These are phyloP conservation scores for Paralichthys olivaceus DNA, from an alignment of 2,113 vertebrate species.

Conservation along the genomic window DNA sequence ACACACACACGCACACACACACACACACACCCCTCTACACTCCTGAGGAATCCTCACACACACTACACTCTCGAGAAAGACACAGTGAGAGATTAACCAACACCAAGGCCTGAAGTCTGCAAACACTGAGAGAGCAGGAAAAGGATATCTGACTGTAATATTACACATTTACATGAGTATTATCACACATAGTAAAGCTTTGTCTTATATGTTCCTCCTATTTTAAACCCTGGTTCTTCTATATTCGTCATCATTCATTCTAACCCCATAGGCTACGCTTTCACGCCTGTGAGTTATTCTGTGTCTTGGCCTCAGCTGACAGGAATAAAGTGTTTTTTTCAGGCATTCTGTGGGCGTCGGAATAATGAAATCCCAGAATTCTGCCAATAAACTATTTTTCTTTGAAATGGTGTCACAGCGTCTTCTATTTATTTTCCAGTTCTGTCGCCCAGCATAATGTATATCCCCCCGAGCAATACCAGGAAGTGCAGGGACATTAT, in stretches of 20 bases:
- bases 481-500: slow-evolving; percentile 45
- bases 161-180: not conserved
- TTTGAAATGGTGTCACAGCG: slow-evolving; percentile 36
- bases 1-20: slow-evolving; percentile 9
- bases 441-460: slow-evolving; percentile 49
- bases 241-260: slow-evolving; percentile 23
- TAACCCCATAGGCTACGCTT: slow-evolving; percentile 25
- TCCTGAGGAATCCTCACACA: slow-evolving; percentile 25
- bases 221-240: slow-evolving; percentile 14
- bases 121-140: not conserved
- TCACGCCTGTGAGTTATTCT: slow-evolving; percentile 47
- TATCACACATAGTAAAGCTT: not conserved
- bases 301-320: slow-evolving; percentile 32
- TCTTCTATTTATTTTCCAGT: slow-evolving; percentile 61
- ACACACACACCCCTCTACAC: slow-evolving; percentile 19
- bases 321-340: slow-evolving; percentile 43
- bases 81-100: not conserved
- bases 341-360: slow-evolving; percentile 46
- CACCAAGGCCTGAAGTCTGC: not conserved
- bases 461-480: slow-evolving; percentile 27
- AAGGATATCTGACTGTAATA: not conserved
- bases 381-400: slow-evolving; percentile 56
- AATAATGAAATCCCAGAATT: slow-evolving; percentile 53
- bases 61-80: not conserved
- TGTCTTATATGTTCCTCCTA: slow-evolving; percentile 8